Percentiles rank a stretch among this genome's conserved stretches.
These are phyloP conservation scores for Hirtodrosophila duncani DNA, from an alignment of 2,888 invertebrate species.

Conservation along the genomic window DNA sequence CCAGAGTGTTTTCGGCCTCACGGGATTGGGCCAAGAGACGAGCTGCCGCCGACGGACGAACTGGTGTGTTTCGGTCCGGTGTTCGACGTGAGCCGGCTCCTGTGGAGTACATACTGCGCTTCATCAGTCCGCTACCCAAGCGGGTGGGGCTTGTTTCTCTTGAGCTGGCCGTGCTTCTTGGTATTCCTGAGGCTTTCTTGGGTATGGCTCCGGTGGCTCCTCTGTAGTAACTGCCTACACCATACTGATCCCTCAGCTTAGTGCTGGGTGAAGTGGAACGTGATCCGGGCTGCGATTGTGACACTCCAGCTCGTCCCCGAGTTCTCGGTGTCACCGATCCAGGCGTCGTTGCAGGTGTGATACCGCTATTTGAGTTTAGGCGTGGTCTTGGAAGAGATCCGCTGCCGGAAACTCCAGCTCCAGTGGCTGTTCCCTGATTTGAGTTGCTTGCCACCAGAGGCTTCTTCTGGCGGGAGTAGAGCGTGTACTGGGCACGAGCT, in stretches of 20 bases:
- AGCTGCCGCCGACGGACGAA: constrained; percentile 84
- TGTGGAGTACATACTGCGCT: constrained; percentile 73
- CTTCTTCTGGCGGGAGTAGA: constrained; percentile 85
- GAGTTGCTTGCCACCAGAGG: constrained; percentile 35
- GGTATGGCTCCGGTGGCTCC: constrained; percentile 80
- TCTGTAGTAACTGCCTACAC: constrained; percentile 66
- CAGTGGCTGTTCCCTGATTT: not conserved
- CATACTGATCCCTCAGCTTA: constrained; percentile 84
- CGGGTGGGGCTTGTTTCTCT: constrained; percentile 84
- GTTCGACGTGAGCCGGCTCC: constrained; percentile 72
- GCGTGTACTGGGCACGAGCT: constrained; percentile 89
- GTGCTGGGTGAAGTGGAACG: constrained; percentile 96
- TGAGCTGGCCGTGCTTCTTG: constrained; percentile 84
- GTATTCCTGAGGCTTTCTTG: constrained; percentile 85
- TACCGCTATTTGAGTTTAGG: constrained; percentile 47
- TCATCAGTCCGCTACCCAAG: constrained; percentile 77
- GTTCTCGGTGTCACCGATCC: constrained; percentile 55
- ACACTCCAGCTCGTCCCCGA: constrained; percentile 86
- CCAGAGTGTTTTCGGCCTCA: constrained; percentile 91
- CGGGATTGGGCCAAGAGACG: constrained; percentile 90
- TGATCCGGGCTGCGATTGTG: constrained; percentile 96
- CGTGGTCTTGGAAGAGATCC: constrained; percentile 72
- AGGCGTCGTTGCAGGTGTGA: constrained; percentile 52
- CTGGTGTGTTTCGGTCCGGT: constrained; percentile 80
- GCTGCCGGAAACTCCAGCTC: constrained; percentile 28